A percentile compares a stretch with the other conserved stretches of the same genome.
Evolutionary conservation across 2,113 vertebrate genomes (phyloP).

Genomic region (Myiozetetes cayanensis): DNA sequence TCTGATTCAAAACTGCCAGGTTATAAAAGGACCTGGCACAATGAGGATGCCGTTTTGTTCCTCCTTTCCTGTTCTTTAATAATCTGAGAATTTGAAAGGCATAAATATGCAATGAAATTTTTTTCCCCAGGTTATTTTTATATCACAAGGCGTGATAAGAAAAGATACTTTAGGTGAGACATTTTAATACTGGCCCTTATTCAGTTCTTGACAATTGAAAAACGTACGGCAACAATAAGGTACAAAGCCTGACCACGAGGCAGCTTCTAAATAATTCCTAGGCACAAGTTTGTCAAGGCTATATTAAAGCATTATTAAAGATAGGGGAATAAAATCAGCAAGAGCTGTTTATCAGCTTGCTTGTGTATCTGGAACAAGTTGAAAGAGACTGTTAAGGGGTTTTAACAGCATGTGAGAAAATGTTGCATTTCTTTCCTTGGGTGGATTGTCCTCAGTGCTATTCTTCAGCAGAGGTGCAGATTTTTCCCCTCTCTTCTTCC

Average conservation of each 20-base stretch:
- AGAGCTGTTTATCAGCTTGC: constrained; percentile 2
- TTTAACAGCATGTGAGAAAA: not conserved
- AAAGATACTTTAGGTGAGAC: not conserved
- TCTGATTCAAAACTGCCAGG: not conserved
- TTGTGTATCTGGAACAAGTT: constrained; percentile 25
- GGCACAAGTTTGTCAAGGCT: not conserved
- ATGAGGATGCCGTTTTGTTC: not conserved
- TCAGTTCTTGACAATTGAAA: not conserved
- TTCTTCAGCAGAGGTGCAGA: not conserved
- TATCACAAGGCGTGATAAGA: not conserved
- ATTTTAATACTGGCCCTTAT: constrained; percentile 18
- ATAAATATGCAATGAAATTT: constrained; percentile 34
- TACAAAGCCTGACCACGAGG: constrained; percentile 5
- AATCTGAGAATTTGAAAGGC: constrained; percentile 27
- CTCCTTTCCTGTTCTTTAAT: constrained; percentile 13
- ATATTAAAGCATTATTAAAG: constrained; percentile 39
- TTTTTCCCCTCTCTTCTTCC: not conserved
- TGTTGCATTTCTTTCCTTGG: not conserved
- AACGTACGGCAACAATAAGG: not conserved
- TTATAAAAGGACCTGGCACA: constrained; percentile 33
- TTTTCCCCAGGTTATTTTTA: not conserved
- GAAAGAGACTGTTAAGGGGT: not conserved
- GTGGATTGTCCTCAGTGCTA: not conserved
- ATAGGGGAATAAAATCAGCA: constrained; percentile 36
- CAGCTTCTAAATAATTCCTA: constrained; percentile 45